phyloP scores from a whole-genome alignment of 2,113 vertebrate genomes.

The Antigone vipio region DNA sequence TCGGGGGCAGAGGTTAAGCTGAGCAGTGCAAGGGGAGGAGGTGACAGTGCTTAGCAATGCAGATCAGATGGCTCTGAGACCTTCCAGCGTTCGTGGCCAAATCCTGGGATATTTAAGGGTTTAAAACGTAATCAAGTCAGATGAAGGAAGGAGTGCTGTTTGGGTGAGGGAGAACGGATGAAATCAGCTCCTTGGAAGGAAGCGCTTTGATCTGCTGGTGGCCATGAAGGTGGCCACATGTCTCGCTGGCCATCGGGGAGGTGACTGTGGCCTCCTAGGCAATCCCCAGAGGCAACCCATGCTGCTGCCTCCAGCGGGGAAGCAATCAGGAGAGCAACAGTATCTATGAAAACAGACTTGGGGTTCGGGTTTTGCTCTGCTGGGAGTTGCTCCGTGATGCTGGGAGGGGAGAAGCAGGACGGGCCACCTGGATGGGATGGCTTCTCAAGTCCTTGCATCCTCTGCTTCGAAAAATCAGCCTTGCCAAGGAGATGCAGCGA shows the following conservation, averaged over 20 bases:
- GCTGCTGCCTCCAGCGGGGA: neutral
- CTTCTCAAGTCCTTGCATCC: neutral
- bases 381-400: neutral
- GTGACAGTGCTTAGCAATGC: neutral
- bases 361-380: neutral
- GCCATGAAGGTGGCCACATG: neutral
- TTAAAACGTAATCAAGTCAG: neutral
- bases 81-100: neutral
- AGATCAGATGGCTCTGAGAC: neutral
- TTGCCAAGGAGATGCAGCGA: neutral
- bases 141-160: neutral
- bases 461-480: neutral
- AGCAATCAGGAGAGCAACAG: neutral
- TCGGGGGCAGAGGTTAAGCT: slow-evolving; percentile 21
- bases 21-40: neutral
- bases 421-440: neutral
- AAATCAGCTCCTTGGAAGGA: neutral
- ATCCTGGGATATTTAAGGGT: neutral
- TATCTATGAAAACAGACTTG: neutral
- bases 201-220: neutral
- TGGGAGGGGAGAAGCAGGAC: neutral
- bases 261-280: neutral
- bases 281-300: neutral
- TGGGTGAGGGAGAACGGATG: neutral
- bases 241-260: neutral